Evolutionary conservation across 2,113 vertebrate species (phyloP), one percentile per base, ranked within the genome.

Genomic region (Brienomyrus brachyistius): DNA sequence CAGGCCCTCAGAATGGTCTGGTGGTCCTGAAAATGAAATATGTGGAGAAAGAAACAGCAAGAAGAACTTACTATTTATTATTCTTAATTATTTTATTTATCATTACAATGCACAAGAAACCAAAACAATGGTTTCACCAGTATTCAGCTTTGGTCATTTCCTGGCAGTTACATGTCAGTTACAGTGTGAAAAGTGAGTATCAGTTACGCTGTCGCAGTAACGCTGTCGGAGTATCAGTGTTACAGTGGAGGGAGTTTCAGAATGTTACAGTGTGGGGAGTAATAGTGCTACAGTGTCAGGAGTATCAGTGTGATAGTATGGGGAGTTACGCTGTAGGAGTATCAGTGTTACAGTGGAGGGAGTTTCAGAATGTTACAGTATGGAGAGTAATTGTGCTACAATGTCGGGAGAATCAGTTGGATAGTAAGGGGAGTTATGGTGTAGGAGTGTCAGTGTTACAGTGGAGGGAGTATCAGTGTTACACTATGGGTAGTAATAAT

Each of bases 1-100:
- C 96, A 96, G 62, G 96, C 96, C 59, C 96, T 94, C 35, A 97
- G 95, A 89, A 97, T 97, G 89, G 96, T 97, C 94, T 97, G 96
- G 89, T 97, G 96, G 93, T 97, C 96, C 96, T 97, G 92, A 86
- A 87, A 84, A 82, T 91, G 91, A 87, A n/a, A 43, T 8, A 11
- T n/a, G 7, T 48, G 80, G 17, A 48, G 35, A 83, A 40, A 23
- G 89, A 56, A 66, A 31, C 70, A 77, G 70, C 70, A 35, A 80
- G 5, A 80, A 40, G n/a, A 43, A 19, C 5, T 77, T 77, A 77
- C 2, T 43, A 77, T 43, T 77, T 77, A 40, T 77, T 77, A 66
- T 66, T 66, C 10, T 31, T 5, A 13, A 13, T 70, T 13, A 70
- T 70, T 70, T 31, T 31, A 13, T 70, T 70, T 0, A 17, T 27